Evolutionary conservation across 2,113 vertebrate species (phyloP), one percentile per base, ranked within the genome.

Genomic region (Menidia beryllina): DNA sequence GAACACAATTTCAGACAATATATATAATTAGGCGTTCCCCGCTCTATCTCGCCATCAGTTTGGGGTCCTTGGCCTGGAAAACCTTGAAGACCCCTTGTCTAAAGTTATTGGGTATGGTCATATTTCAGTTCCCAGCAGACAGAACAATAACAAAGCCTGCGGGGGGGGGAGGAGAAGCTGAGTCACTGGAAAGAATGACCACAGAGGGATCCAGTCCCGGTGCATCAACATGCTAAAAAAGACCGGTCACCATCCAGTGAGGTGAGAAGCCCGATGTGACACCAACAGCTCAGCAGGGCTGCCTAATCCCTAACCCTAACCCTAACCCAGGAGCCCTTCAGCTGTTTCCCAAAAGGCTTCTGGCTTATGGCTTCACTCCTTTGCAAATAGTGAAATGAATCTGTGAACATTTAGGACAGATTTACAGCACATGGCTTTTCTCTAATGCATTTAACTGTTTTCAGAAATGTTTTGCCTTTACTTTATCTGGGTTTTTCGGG

Each of bases 171-270:
- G 48, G 50, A 70, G 69, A 82, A 76, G 82, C 75, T 88, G 74
- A 69, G 83, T 89, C 88, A 92, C 63, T 81, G 80, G 82, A 84
- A 83, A 83, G n/a, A 88, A 81, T 72, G 81, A 81, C 1, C 39
- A n/a, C n/a, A n/a, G n/a, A n/a, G n/a, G n/a, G 49, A 36, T 19
- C 64, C 45, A 50, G 43, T 61, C 50, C 21, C 36, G 21, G 63
- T 38, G 19, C 66, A 48, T 47, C 59, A 52, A 75, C 56, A 21
- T 55, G 14, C n/a, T 48, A 51, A 69, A 81, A 76, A 87, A 88
- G 15, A 43, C 15, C 13, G 50, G 84, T 79, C 34, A 8, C 63
- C 9, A 59, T 59, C 64, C 49, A n/a, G 0, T 84, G 83, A 86
- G 55, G 81, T 87, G 81, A 84, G 63, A 11, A 26, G 36, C 51